Conservation (phyloP, 1,140 invertebrate species). For the Branchinecta lynchi region DNA sequence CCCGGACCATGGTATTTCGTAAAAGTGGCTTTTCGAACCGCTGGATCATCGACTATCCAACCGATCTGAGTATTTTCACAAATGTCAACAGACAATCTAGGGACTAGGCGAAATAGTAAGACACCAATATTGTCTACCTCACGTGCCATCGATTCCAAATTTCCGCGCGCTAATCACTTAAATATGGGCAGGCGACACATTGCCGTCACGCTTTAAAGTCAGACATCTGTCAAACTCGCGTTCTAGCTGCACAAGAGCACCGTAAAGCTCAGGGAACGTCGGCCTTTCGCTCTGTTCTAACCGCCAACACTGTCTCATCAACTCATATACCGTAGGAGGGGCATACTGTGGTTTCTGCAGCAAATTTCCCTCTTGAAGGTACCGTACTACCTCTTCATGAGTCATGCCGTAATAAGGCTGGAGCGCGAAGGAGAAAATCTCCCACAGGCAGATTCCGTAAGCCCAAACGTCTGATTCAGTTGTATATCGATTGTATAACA, state of each 20-base stretch:
- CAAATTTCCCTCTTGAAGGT: constrained; percentile 76
- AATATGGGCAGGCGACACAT: constrained; percentile 12
- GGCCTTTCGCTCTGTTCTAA: constrained; percentile 64
- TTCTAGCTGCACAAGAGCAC: constrained; percentile 17
- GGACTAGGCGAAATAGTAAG: too few species aligned
- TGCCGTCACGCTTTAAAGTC: background rate
- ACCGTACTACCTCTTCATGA: constrained; percentile 84
- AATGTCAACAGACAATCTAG: too few species aligned
- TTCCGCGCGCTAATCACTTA: background rate
- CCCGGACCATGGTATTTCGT: too few species aligned
- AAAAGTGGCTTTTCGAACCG: too few species aligned
- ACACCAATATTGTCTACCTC: too few species aligned
- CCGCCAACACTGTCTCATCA: constrained; percentile 89
- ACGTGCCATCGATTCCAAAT: too few species aligned
- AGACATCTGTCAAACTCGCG: constrained; percentile 13
- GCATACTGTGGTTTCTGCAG: constrained; percentile 75
- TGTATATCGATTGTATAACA: constrained; percentile 84
- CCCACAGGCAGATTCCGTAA: constrained; percentile 82
- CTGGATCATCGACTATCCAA: too few species aligned
- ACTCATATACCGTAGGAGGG: constrained; percentile 68
- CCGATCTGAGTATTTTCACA: too few species aligned
- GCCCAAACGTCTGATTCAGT: constrained; percentile 87
- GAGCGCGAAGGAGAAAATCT: constrained; percentile 81
- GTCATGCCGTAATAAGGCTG: constrained; percentile 90
- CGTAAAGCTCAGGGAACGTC: constrained; percentile 41